phyloP scores from a whole-genome alignment of 2,888 invertebrate genomes.

The Tinea pellionella region DNA sequence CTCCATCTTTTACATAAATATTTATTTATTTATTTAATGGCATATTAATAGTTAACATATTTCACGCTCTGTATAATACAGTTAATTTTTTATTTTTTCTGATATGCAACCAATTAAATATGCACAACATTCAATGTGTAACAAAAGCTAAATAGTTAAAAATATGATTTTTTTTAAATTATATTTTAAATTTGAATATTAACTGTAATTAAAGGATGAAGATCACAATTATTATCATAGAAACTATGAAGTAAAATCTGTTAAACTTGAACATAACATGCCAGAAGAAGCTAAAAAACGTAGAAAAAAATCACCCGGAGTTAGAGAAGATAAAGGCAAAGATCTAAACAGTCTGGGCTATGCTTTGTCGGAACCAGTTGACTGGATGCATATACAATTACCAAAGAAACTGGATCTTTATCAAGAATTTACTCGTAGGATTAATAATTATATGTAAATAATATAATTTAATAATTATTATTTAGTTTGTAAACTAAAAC shows the following conservation, averaged over 20 bases:
- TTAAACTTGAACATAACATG: background rate
- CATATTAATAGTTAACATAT: too few species aligned
- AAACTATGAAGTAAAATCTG: background rate
- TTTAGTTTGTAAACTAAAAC: too few species aligned
- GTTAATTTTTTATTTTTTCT: too few species aligned
- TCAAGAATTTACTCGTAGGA: constrained; percentile 73
- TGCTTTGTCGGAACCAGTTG: constrained; percentile 63
- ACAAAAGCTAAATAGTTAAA: too few species aligned
- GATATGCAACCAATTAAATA: too few species aligned
- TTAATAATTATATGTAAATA: constrained; percentile 74
- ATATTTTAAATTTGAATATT: background rate
- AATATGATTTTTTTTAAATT: too few species aligned
- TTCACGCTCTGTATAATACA: too few species aligned
- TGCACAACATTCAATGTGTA: too few species aligned
- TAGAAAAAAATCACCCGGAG: background rate
- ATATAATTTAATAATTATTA: too few species aligned
- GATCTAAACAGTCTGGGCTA: constrained; percentile 70
- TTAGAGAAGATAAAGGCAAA: constrained; percentile 45
- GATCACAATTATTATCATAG: background rate
- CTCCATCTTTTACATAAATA: too few species aligned
- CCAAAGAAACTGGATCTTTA: constrained; percentile 77
- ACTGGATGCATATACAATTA: constrained; percentile 72
- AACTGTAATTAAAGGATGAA: background rate
- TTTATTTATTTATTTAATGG: too few species aligned
- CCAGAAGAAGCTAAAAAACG: background rate